Evolutionary conservation across 2,113 vertebrate species (phyloP).

Genomic region (Lycocorax pyrrhopterus): DNA sequence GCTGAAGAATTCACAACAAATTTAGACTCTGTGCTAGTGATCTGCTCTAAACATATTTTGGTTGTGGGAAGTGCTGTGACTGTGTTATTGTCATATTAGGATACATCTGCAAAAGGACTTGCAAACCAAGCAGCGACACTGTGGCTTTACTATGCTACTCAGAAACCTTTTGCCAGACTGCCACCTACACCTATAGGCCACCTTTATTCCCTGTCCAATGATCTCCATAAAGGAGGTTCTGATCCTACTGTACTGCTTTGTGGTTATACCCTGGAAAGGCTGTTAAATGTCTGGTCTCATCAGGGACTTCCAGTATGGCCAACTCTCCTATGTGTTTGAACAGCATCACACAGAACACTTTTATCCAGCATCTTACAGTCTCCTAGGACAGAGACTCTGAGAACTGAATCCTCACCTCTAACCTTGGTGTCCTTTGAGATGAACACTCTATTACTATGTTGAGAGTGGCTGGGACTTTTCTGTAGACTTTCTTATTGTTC

Average conservation of each 20-base stretch:
- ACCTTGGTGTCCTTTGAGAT: not conserved
- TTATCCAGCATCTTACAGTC: not conserved
- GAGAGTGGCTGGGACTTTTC: not conserved
- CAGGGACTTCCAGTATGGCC: not conserved
- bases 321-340: not conserved
- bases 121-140: accelerated
- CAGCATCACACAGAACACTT: not conserved
- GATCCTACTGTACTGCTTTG: not conserved
- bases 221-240: not conserved
- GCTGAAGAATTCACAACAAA: not conserved
- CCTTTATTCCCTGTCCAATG: not conserved
- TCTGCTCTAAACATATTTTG: not conserved
- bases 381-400: not conserved
- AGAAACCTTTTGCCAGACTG: not conserved
- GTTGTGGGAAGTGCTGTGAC: not conserved
- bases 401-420: slow-evolving; percentile 12
- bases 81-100: not conserved
- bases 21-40: not conserved
- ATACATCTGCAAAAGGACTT: not conserved
- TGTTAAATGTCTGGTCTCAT: not conserved
- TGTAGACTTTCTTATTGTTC: not conserved
- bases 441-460: not conserved
- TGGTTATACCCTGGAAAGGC: not conserved
- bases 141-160: not conserved
- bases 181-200: not conserved